Evolutionary conservation across 92 coral and sea anemone species (phyloP).

Genomic region (Actinernus sp.): DNA sequence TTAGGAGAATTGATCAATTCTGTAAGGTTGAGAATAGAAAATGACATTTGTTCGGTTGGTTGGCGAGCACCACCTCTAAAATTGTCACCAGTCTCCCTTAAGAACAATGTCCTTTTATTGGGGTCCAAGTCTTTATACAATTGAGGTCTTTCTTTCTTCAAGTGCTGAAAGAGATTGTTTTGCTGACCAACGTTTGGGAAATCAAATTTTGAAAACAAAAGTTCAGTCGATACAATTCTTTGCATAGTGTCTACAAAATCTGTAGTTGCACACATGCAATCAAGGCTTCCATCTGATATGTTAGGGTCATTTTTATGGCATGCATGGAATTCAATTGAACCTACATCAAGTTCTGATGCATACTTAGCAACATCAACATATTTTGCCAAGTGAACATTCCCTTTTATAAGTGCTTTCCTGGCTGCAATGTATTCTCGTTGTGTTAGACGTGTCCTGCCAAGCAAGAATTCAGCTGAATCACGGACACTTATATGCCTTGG

Average conservation of each 20-base stretch:
- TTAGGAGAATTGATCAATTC: slow-evolving; percentile 26
- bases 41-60: slow-evolving; percentile 37
- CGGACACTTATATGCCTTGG: slow-evolving; percentile 21
- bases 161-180: slow-evolving; percentile 22
- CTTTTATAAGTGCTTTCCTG: slow-evolving; percentile 22
- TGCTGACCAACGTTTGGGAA: slow-evolving; percentile 28
- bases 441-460: slow-evolving; percentile 37
- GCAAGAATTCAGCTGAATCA: slow-evolving; percentile 35
- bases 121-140: slow-evolving; percentile 16
- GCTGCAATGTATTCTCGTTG: slow-evolving; percentile 38
- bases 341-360: slow-evolving; percentile 32
- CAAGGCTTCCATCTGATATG: slow-evolving; percentile 19
- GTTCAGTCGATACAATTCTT: slow-evolving; percentile 22
- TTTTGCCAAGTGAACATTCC: slow-evolving; percentile 30
- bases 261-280: slow-evolving; percentile 37
- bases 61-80: slow-evolving; percentile 28
- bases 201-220: slow-evolving; percentile 17
- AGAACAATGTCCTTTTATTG: slow-evolving; percentile 19
- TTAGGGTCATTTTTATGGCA: slow-evolving; percentile 14
- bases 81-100: slow-evolving; percentile 42
- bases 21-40: slow-evolving; percentile 21
- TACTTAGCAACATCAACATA: slow-evolving; percentile 30
- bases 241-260: slow-evolving; percentile 17
- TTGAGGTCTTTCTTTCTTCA: slow-evolving; percentile 23
- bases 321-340: slow-evolving; percentile 16